Conservation (phyloP, 37 sponge, comb jelly and placozoan genomes). For the Beroe ovata region DNA sequence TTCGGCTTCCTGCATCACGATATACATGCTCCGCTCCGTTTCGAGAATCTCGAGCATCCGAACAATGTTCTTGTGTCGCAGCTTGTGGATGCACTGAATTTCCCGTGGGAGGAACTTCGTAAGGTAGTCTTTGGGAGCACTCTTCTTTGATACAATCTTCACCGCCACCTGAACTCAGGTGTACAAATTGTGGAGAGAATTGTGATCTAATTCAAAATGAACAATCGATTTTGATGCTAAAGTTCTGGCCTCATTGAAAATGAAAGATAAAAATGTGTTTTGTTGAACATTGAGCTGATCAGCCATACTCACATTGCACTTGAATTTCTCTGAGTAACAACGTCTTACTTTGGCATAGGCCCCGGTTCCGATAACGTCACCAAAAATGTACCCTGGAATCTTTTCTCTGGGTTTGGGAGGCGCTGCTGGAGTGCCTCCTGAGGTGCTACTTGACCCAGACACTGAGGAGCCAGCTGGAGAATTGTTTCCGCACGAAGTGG, state of each 20-base stretch:
- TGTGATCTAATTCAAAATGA: too few species aligned
- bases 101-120: conserved; percentile 88
- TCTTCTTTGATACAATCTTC: conserved; percentile 82
- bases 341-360: conserved; percentile 93
- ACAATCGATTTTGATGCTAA: too few species aligned
- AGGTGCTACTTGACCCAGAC: background rate
- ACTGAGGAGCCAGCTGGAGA: background rate
- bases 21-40: conserved; percentile 75
- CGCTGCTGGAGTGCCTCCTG: background rate
- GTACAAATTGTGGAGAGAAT: too few species aligned
- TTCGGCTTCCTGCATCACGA: conserved; percentile 90
- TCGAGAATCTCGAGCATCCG: conserved; percentile 79
- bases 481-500: too few species aligned
- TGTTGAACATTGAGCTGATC: background rate
- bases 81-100: conserved; percentile 72
- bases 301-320: conserved; percentile 65
- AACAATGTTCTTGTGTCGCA: conserved; percentile 75
- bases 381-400: conserved; percentile 58
- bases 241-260: too few species aligned
- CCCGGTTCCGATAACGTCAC: conserved; percentile 77
- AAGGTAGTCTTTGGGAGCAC: conserved; percentile 84
- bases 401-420: conserved; percentile 37
- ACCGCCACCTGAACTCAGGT: conserved; percentile 82
- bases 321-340: conserved; percentile 72
- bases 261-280: background rate